Evolutionary conservation across 2,888 invertebrate genomes (phyloP).

Genomic region (Capitulum mitella): DNA sequence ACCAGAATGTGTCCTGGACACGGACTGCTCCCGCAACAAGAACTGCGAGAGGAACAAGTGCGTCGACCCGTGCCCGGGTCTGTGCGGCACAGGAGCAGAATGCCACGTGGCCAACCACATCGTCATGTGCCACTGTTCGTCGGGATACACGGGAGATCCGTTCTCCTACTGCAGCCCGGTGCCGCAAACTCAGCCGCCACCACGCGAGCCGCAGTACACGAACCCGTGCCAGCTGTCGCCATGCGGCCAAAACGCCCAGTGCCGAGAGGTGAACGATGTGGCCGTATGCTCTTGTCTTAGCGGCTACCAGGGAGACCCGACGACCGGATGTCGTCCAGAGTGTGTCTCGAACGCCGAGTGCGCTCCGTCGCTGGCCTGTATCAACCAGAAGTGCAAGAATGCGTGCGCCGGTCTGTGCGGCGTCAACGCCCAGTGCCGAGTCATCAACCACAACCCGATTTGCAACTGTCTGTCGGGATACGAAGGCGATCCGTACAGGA

Average conservation of each 20-base stretch:
- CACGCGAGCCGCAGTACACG: slow-evolving; percentile 21
- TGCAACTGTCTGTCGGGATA: slow-evolving; percentile 66
- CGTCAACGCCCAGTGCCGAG: slow-evolving; percentile 54
- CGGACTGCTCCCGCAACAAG: slow-evolving; percentile 65
- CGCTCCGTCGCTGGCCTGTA: slow-evolving; percentile 65
- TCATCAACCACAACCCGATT: slow-evolving; percentile 64
- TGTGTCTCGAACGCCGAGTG: slow-evolving; percentile 78
- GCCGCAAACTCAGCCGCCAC: slow-evolving; percentile 37
- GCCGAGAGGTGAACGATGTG: slow-evolving; percentile 41
- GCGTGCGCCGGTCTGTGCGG: slow-evolving; percentile 60
- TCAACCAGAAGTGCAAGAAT: slow-evolving; percentile 60
- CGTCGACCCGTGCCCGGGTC: slow-evolving; percentile 72
- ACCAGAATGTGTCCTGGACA: slow-evolving; percentile 77
- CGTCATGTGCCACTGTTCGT: slow-evolving; percentile 67
- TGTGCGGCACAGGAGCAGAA: slow-evolving; percentile 63
- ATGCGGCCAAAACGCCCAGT: slow-evolving; percentile 75
- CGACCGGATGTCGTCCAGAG: slow-evolving; percentile 65
- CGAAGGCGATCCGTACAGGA: slow-evolving; percentile 66
- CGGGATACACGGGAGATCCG: slow-evolving; percentile 62
- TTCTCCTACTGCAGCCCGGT: slow-evolving; percentile 44
- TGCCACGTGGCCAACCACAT: slow-evolving; percentile 69
- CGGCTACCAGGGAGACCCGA: slow-evolving; percentile 65
- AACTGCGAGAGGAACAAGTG: slow-evolving; percentile 54
- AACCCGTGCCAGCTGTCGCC: slow-evolving; percentile 75
- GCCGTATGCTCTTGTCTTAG: slow-evolving; percentile 64